These are phyloP conservation scores for Fragum fragum DNA, from an alignment of 2,888 invertebrate species.

Conservation along the genomic window DNA sequence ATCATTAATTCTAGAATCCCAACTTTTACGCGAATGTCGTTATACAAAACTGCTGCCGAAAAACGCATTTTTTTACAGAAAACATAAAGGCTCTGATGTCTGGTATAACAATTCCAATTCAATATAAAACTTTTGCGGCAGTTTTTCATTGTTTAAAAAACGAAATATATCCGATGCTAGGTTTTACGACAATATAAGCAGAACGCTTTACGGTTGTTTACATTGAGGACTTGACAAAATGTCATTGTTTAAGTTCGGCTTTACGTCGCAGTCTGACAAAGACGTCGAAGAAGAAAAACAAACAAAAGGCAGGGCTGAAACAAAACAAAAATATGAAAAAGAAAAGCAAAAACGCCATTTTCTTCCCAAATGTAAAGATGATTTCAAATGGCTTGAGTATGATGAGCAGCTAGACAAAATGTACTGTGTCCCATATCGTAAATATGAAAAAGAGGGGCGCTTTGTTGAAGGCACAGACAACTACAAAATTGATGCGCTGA, in stretches of 20 bases:
- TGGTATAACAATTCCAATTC: too few species aligned
- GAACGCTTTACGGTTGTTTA: background rate
- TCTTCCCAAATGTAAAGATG: slow-evolving; percentile 28
- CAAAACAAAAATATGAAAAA: slow-evolving; percentile 24
- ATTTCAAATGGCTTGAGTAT: slow-evolving; percentile 26
- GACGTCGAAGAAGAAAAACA: slow-evolving; percentile 9
- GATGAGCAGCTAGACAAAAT: slow-evolving; percentile 13
- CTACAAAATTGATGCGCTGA: too few species aligned
- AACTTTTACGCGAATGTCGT: too few species aligned
- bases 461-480: slow-evolving; percentile 31
- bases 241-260: slow-evolving; percentile 4
- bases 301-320: slow-evolving; percentile 13
- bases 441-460: slow-evolving; percentile 19
- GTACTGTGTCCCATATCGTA: slow-evolving; percentile 22
- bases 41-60: too few species aligned
- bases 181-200: too few species aligned
- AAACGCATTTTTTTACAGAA: too few species aligned
- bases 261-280: slow-evolving; percentile 3
- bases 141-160: too few species aligned
- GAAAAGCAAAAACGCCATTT: slow-evolving; percentile 13
- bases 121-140: too few species aligned
- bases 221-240: background rate
- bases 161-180: too few species aligned
- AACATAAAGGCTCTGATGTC: too few species aligned
- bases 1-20: too few species aligned